Percentiles rank a stretch among this genome's conserved stretches.
These are phyloP conservation scores for Dysidea cf. avara DNA, from an alignment of 37 sponge, comb jelly and placozoan genomes.

Conservation along the genomic window DNA sequence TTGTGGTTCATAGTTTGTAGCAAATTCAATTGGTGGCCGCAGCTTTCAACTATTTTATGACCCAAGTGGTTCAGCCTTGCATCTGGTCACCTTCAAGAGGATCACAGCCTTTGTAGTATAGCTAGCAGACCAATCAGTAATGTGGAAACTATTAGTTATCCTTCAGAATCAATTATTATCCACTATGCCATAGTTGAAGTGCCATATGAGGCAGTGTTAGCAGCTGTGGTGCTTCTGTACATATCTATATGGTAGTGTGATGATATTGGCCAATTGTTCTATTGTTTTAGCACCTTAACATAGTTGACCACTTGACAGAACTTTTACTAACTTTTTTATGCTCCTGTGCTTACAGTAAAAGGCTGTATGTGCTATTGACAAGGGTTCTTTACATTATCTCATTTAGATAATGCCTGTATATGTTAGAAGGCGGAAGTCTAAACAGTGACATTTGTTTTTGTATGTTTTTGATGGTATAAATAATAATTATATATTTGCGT, in stretches of 20 bases:
- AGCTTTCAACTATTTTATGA: too few species aligned
- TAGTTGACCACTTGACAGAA: too few species aligned
- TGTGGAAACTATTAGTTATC: too few species aligned
- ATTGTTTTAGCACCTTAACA: neutral
- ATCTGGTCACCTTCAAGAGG: too few species aligned
- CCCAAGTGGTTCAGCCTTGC: too few species aligned
- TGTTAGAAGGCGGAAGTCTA: neutral
- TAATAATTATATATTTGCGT: neutral
- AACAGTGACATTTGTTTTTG: neutral
- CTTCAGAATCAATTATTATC: too few species aligned
- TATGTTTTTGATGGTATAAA: neutral
- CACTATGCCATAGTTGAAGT: too few species aligned
- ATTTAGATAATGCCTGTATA: neutral
- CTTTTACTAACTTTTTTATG: neutral
- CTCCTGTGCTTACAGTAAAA: constrained; percentile 7
- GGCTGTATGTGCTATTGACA: neutral
- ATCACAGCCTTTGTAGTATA: too few species aligned
- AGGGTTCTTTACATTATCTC: neutral
- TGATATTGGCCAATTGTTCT: neutral
- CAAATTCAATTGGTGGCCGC: too few species aligned
- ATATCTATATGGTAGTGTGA: neutral
- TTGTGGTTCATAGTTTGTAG: too few species aligned
- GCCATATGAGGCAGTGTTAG: too few species aligned
- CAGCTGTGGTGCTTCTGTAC: neutral
- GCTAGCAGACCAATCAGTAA: too few species aligned